Conservation (phyloP, 2,113 vertebrate genomes). For the Sardina pilchardus region DNA sequence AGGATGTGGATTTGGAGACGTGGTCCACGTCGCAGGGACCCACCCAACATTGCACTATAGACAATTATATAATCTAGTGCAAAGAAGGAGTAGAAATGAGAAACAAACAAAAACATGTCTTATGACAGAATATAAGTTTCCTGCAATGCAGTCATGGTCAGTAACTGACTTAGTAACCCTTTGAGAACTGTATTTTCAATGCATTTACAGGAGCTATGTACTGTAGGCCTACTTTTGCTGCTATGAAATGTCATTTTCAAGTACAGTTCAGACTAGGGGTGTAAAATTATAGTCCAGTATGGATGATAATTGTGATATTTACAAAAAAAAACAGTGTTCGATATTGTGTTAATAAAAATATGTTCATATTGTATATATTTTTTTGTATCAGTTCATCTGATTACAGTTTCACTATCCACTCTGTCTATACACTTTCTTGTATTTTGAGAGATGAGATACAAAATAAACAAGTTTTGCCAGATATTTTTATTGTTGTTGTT, state of each 20-base stretch:
- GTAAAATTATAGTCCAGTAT: too few relatives aligned
- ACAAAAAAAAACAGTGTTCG: neutral
- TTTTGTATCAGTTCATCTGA: too few relatives aligned
- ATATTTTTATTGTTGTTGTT: slow-evolving; percentile 48
- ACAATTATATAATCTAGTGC: slow-evolving; percentile 70
- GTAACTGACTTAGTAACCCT: neutral
- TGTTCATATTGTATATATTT: too few relatives aligned
- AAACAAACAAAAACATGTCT: neutral
- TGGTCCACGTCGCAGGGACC: slow-evolving; percentile 66
- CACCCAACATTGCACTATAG: slow-evolving; percentile 71
- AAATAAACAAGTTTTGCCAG: neutral
- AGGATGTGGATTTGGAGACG: slow-evolving; percentile 77
- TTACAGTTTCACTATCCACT: too few relatives aligned
- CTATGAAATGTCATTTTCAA: too few relatives aligned
- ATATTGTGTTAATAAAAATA: neutral
- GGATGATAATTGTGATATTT: too few relatives aligned
- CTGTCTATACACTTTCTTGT: too few relatives aligned
- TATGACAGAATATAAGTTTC: slow-evolving; percentile 86
- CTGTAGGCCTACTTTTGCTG: too few relatives aligned
- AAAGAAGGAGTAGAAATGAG: neutral
- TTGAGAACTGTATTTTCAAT: too few relatives aligned
- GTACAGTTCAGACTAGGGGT: too few relatives aligned
- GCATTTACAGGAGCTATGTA: too few relatives aligned
- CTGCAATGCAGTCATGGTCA: slow-evolving; percentile 63
- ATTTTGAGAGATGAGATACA: too few relatives aligned